A percentile compares a stretch with the other conserved stretches of the same genome.
Evolutionary conservation across 2,113 vertebrate genomes (phyloP).

Genomic region (Notothenia rossii): DNA sequence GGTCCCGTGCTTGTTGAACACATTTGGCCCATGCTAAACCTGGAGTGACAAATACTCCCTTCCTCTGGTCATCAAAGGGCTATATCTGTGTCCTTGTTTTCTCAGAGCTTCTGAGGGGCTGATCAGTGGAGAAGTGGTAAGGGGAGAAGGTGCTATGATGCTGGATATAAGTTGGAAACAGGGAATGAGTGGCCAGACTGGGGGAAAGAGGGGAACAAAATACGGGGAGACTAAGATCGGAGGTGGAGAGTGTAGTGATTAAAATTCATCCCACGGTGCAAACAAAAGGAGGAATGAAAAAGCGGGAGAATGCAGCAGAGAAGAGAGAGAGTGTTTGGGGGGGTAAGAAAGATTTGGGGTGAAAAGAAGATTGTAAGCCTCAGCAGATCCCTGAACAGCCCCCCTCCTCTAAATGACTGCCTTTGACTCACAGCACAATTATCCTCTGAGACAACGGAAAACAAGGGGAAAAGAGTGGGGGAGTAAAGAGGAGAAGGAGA

Average conservation of each 20-base stretch:
- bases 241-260: constrained; percentile 79
- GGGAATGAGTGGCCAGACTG: constrained; percentile 25
- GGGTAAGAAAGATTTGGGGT: constrained; percentile 73
- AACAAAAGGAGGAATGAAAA: constrained; percentile 86
- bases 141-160: constrained; percentile 33
- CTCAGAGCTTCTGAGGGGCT: constrained; percentile 1
- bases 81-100: constrained; percentile 22
- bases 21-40: constrained; percentile 63
- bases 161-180: constrained; percentile 45
- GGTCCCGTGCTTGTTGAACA: constrained; percentile 34
- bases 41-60: constrained; percentile 55
- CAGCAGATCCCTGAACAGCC: constrained; percentile 72
- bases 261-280: constrained; percentile 87
- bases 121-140: constrained; percentile 18
- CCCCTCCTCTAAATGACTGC: constrained; percentile 75
- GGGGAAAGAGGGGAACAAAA: constrained; percentile 19
- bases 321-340: constrained; percentile 55
- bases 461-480: constrained; percentile 35
- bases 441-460: constrained; percentile 74
- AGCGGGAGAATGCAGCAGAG: constrained; percentile 74
- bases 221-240: constrained; percentile 48
- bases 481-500: constrained; percentile 68
- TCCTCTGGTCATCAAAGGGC: constrained; percentile 44
- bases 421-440: constrained; percentile 84
- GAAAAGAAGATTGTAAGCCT: constrained; percentile 85